Conservation (phyloP, 2,797 vertebrate genomes). For the Mormyrus hasselquistii region DNA sequence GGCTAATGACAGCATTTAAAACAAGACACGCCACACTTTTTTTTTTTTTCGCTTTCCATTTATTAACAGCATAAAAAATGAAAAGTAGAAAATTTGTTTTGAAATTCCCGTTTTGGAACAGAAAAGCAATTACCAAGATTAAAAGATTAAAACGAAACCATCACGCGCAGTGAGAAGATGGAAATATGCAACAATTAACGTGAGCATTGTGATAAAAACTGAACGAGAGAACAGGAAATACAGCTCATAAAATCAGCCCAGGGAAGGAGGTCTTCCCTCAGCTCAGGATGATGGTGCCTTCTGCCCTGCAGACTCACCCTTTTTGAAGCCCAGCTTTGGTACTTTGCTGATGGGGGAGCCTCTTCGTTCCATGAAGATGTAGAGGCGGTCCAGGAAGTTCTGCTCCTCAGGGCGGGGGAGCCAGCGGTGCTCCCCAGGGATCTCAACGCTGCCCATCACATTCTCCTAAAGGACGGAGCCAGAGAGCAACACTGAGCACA, state of each 20-base stretch:
- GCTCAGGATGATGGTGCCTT: neutral
- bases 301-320: constrained; percentile 56
- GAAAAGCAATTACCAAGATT: neutral
- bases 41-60: neutral
- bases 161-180: neutral
- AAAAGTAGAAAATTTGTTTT: neutral
- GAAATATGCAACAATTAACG: neutral
- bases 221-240: neutral
- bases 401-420: constrained; percentile 69
- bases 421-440: constrained; percentile 56
- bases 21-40: neutral
- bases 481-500: neutral
- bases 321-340: constrained; percentile 73
- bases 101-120: neutral
- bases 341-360: constrained; percentile 68
- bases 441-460: constrained; percentile 62
- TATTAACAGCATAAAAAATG: neutral
- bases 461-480: constrained; percentile 51
- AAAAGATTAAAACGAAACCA: neutral
- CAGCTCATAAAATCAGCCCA: neutral
- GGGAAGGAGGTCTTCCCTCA: neutral
- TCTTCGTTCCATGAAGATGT: constrained; percentile 58
- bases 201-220: neutral
- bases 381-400: constrained; percentile 69
- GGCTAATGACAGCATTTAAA: neutral